These are phyloP conservation scores for Gambusia yucatana DNA, from an alignment of 2,797 vertebrate species.

Conservation along the genomic window DNA sequence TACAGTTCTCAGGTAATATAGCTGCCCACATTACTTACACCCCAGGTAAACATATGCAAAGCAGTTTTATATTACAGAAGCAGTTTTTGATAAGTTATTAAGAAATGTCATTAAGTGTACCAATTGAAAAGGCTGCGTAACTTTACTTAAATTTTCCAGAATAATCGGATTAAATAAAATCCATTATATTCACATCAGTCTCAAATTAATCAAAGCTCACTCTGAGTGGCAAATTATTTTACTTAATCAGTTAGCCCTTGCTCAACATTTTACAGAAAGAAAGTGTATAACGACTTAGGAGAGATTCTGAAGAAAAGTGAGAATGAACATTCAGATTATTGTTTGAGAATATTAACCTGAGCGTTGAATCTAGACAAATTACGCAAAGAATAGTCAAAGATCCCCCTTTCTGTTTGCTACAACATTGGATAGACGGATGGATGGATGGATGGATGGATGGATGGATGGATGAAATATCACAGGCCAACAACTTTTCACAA, in stretches of 20 bases:
- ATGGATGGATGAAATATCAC: not conserved
- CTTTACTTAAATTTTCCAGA: not conserved
- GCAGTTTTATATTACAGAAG: not conserved
- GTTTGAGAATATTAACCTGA: not conserved
- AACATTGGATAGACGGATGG: not conserved
- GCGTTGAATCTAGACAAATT: not conserved
- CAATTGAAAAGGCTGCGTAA: not conserved
- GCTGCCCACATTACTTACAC: not conserved
- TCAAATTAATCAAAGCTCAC: not conserved
- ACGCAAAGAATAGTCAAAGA: not conserved
- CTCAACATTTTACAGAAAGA: not conserved
- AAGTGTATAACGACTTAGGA: not conserved
- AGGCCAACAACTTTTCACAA: conserved; percentile 17
- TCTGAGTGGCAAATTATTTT: not conserved
- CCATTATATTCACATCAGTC: not conserved
- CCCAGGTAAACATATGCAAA: not conserved
- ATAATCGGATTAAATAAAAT: not conserved
- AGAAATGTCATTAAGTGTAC: not conserved
- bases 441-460: not conserved
- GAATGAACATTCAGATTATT: not conserved
- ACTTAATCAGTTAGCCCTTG: not conserved
- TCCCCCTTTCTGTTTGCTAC: no score
- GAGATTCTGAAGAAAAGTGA: not conserved
- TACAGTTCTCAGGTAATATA: not conserved
- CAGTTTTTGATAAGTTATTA: not conserved